Conservation (phyloP, 2,888 invertebrate genomes). For the Lottia scabra region DNA sequence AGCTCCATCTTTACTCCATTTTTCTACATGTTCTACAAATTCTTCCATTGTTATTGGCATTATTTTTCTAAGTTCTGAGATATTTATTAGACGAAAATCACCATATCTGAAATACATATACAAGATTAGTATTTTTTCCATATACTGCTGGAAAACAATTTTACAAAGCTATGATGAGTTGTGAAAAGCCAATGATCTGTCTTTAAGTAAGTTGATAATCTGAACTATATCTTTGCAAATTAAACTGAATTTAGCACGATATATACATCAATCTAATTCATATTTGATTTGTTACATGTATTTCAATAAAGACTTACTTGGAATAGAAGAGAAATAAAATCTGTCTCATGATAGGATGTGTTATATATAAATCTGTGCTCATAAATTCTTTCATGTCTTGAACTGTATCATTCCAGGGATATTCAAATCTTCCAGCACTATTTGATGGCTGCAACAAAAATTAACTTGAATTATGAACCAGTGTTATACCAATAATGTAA, state of each 20-base stretch:
- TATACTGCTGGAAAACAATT: neutral
- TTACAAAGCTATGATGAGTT: neutral
- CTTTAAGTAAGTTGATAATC: no score
- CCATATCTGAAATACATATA: conserved; percentile 68
- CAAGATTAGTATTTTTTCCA: neutral
- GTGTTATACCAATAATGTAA: no score
- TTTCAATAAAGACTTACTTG: conserved; percentile 72
- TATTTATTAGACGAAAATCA: conserved; percentile 76
- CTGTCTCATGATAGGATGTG: conserved; percentile 77
- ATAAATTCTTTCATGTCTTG: conserved; percentile 77
- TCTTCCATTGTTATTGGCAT: conserved; percentile 66
- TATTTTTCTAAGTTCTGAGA: conserved; percentile 73
- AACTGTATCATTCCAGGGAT: conserved; percentile 83
- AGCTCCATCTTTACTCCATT: conserved; percentile 50
- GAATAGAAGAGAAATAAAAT: conserved; percentile 79
- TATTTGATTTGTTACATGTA: no score
- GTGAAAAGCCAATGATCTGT: no score
- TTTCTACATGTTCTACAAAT: conserved; percentile 54
- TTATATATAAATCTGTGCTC: conserved; percentile 77
- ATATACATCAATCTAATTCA: no score
- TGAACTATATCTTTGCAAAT: no score
- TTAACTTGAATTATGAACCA: neutral
- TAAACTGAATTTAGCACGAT: no score
- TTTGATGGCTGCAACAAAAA: conserved; percentile 54
- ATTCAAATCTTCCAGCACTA: conserved; percentile 59